Conservation (phyloP, 2,113 vertebrate genomes). For the Ahaetulla prasina region DNA sequence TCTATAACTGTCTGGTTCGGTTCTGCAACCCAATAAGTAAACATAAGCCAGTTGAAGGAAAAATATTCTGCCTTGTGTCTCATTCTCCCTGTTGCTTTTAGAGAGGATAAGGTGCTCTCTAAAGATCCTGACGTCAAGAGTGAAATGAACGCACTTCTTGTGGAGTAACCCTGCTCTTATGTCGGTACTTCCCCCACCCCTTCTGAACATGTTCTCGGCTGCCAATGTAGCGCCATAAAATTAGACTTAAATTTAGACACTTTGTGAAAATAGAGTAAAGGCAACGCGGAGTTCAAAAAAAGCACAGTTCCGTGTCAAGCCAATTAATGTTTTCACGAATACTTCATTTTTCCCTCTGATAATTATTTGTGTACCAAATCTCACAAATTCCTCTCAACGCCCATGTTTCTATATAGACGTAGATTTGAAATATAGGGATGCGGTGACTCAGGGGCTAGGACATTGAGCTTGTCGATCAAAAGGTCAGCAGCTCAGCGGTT, state of each 20-base stretch:
- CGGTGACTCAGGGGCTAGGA: no score
- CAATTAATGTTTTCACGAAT: neutral
- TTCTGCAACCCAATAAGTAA: no score
- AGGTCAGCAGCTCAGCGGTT: no score
- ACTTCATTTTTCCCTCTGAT: neutral
- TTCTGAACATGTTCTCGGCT: constrained; percentile 61
- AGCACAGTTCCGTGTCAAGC: neutral
- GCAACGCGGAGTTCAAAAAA: constrained; percentile 3
- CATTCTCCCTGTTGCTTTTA: constrained; percentile 50
- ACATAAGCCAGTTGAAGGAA: constrained; percentile 59
- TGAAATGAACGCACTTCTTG: constrained; percentile 68
- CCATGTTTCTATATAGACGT: neutral
- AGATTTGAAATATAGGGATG: no score
- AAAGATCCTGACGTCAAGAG: constrained; percentile 67
- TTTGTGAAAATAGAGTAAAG: constrained; percentile 43
- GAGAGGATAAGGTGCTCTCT: constrained; percentile 63
- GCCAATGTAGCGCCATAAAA: constrained; percentile 30
- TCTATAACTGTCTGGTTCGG: no score
- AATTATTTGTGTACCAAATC: no score
- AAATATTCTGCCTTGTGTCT: constrained; percentile 53
- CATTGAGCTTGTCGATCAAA: no score
- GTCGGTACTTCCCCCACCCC: constrained; percentile 51
- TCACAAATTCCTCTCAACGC: neutral
- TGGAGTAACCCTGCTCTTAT: constrained; percentile 50
- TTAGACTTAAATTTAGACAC: constrained; percentile 40